phyloP scores from a whole-genome alignment of 2,888 invertebrate genomes.

The Epistrophe grossulariae region DNA sequence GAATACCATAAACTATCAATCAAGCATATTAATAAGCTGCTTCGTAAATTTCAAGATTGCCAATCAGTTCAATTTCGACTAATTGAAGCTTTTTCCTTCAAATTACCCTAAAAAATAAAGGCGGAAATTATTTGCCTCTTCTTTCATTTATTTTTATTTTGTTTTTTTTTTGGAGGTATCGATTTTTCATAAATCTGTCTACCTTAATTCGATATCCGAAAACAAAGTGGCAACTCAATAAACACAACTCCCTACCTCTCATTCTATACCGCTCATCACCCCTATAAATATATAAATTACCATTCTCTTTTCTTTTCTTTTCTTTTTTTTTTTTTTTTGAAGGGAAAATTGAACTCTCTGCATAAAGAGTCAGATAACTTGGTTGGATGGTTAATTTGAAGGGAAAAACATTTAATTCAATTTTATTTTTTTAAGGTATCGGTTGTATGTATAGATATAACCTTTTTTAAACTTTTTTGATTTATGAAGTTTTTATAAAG shows the following conservation, averaged over 20 bases:
- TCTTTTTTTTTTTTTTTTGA: background rate
- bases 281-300: background rate
- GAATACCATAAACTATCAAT: background rate
- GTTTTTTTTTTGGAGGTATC: background rate
- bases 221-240: slow-evolving; percentile 23
- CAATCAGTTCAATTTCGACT: slow-evolving; percentile 2
- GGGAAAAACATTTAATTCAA: slow-evolving; percentile 11
- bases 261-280: background rate
- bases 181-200: slow-evolving; percentile 33
- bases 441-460: background rate
- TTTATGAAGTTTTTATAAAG: background rate
- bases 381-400: background rate
- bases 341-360: background rate
- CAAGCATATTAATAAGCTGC: background rate
- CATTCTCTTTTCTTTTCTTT: slow-evolving; percentile 4
- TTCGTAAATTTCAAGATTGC: background rate
- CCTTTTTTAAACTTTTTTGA: background rate
- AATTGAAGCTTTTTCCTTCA: background rate
- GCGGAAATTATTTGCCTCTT: background rate
- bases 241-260: background rate
- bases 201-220: slow-evolving; percentile 34
- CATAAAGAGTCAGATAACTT: background rate
- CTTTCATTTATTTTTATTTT: background rate
- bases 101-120: background rate
- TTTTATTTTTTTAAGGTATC: background rate